Base-by-base conservation (phyloP, 2,797 vertebrate species). In the Myiotriccus ornatus region DNA sequence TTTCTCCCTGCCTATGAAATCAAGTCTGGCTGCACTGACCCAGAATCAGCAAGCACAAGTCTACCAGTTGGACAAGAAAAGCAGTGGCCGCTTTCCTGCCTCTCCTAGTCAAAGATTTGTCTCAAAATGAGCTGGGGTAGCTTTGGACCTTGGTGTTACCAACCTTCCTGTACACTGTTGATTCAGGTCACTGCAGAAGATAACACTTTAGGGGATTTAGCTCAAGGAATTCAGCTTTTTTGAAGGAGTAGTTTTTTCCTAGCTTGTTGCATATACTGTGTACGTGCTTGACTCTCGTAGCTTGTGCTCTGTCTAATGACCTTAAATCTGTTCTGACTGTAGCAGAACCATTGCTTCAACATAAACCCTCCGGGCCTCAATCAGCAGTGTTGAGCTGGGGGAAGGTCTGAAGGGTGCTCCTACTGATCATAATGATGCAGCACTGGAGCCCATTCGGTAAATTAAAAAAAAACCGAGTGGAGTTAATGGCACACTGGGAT, bases 1-100 rank as follows among this genome's bases (percentile, higher is more conserved):
- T 93, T 94, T 94, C 70, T 95, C 64, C 59, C 77, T 94, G 89
- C 67, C 65, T 91, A 6, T 78, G 80, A 89, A 90, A 95, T 84
- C 13, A 39, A 84, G 64, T 63, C 87, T 81, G 80, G 60, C 74
- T 91, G 90, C 52, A 7, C 24, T 94, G 94, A 93, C 94, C 94
- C 74, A 84, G 82, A 63, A 84, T 87, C 87, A 88, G 82, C 34
- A 62, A 85, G 44, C 47, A 49, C 53, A 41, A 81, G 19, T 52
- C 56, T 84, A 18, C 39, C 21, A 57, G n/a, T 23, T 2, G 4
- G 55, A 34, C n/a, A 65, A 35, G 55, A 65, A 27, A 63, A 76
- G 47, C 69, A 46, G 67, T 22, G 52, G 7, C 41, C 1, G 1
- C 74, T 64, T 71, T 39, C 46, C 43, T 60, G 2, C 60, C 15